phyloP scores from a whole-genome alignment of 2,888 invertebrate genomes.

The Macrophya alboannulata region DNA sequence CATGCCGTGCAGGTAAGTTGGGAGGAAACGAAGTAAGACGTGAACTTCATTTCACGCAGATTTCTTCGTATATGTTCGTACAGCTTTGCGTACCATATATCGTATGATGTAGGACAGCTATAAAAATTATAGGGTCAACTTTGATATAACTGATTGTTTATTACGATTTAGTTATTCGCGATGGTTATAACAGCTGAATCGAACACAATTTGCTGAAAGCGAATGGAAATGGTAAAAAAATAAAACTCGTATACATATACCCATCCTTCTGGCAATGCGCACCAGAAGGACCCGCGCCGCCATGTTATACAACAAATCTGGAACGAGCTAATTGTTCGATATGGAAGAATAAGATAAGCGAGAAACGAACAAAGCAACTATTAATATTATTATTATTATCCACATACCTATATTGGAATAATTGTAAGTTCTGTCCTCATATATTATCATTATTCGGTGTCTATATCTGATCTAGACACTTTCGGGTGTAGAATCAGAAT shows the following conservation, averaged over 20 bases:
- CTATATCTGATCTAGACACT: neutral
- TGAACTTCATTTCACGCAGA: neutral
- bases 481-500: neutral
- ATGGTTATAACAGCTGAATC: no score
- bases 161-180: neutral
- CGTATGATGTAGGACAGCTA: neutral
- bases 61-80: neutral
- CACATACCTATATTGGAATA: neutral
- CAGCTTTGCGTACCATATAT: neutral
- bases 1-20: neutral
- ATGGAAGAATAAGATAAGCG: neutral
- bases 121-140: neutral
- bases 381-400: neutral
- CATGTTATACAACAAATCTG: neutral
- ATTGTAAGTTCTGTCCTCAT: neutral
- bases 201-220: neutral
- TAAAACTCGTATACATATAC: neutral
- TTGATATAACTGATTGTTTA: no score
- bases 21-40: neutral
- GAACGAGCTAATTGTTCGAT: neutral
- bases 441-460: neutral
- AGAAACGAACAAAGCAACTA: neutral
- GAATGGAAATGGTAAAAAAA: no score
- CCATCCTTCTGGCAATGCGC: no score
- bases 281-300: neutral